Conservation (phyloP, 2,113 vertebrate genomes). For the Deroptyus accipitrinus region DNA sequence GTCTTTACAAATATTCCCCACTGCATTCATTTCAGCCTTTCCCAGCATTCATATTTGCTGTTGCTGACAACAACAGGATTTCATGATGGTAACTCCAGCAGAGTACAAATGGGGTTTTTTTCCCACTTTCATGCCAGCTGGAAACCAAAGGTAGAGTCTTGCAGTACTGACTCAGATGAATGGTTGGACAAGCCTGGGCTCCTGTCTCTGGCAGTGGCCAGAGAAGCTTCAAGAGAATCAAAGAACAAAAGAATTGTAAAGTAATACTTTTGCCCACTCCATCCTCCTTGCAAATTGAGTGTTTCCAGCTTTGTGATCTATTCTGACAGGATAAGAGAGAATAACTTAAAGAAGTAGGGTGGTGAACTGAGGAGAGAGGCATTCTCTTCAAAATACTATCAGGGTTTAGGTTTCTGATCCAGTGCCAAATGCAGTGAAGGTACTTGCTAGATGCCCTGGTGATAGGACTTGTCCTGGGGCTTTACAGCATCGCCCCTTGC, state of each 20-base stretch:
- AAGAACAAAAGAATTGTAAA: not conserved
- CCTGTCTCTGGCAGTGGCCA: not conserved
- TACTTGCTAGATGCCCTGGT: not conserved
- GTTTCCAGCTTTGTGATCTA: not conserved
- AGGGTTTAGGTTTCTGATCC: not conserved
- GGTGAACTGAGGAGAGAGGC: not conserved
- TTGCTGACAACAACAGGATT: not conserved
- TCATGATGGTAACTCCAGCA: not conserved
- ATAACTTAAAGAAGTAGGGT: not conserved
- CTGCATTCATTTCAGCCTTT: not conserved
- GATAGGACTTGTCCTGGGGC: not conserved
- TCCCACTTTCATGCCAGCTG: not conserved
- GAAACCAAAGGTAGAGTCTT: not conserved
- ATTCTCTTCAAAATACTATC: not conserved
- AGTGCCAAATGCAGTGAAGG: not conserved
- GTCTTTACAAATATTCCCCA: not conserved
- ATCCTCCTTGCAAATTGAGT: not conserved
- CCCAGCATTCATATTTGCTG: not conserved
- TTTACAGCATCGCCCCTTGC: not conserved
- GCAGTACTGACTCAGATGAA: not conserved
- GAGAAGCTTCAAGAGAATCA: not conserved
- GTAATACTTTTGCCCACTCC: not conserved
- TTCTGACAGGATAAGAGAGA: not conserved
- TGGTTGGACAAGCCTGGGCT: slow-evolving; percentile 19
- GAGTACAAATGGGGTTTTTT: not conserved